Conservation (phyloP, 2,113 vertebrate genomes). For the Elgaria multicarinata region DNA sequence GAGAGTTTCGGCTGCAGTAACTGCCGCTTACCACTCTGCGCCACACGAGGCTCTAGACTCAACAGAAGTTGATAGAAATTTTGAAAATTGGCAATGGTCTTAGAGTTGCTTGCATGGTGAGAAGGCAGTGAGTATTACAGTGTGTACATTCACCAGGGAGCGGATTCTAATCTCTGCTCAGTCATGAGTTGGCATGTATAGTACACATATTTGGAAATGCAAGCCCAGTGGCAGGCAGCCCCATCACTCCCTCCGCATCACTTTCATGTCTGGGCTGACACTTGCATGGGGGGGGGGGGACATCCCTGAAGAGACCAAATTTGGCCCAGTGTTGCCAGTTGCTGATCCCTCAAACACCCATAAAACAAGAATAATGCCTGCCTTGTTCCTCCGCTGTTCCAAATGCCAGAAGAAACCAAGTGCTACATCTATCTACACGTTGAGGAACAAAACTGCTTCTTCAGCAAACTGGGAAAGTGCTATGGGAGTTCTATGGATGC, state of each 20-base stretch:
- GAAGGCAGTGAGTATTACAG: neutral
- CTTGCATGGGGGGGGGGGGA: too few relatives aligned
- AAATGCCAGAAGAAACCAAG: neutral
- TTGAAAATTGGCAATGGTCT: neutral
- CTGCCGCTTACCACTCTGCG: too few relatives aligned
- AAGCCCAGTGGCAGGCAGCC: neutral
- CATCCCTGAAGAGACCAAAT: neutral
- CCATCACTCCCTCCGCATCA: neutral
- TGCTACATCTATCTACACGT: neutral
- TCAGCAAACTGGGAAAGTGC: constrained; percentile 7
- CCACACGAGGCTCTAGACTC: too few relatives aligned
- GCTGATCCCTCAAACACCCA: neutral
- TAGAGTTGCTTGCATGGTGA: neutral
- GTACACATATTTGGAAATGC: neutral
- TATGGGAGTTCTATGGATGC: neutral
- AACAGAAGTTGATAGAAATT: neutral
- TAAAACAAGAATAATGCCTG: neutral
- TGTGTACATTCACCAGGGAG: neutral
- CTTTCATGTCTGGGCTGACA: neutral
- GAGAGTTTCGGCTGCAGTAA: too few relatives aligned
- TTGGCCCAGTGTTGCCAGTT: neutral
- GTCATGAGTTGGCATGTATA: too few relatives aligned
- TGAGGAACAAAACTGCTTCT: neutral
- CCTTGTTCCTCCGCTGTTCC: neutral
- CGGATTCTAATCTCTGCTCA: too few relatives aligned